Conservation (phyloP, 2,888 invertebrate genomes). For the Sericinus montela region DNA sequence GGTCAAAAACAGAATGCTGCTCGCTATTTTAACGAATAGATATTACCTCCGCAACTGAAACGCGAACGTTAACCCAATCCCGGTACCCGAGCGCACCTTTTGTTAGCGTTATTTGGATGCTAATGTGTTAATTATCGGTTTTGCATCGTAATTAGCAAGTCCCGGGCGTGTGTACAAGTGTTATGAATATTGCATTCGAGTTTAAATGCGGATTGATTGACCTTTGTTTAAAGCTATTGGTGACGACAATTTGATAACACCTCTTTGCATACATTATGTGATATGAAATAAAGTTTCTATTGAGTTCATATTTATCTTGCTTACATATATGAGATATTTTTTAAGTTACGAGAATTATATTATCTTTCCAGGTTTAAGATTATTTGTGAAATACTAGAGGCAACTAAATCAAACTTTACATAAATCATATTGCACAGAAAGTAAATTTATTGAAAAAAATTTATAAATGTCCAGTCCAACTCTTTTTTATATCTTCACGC, state of each 20-base stretch:
- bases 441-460: too few relatives aligned
- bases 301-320: background rate
- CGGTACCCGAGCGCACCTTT: conserved; percentile 50
- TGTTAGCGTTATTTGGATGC: conserved; percentile 71
- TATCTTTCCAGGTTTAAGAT: too few relatives aligned
- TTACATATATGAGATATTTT: too few relatives aligned
- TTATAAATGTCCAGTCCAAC: too few relatives aligned
- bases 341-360: too few relatives aligned
- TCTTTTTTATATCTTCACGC: too few relatives aligned
- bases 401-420: too few relatives aligned
- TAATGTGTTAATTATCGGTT: conserved; percentile 74
- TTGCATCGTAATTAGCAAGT: conserved; percentile 62
- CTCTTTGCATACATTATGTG: conserved; percentile 8
- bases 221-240: conserved; percentile 36
- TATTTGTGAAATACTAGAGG: too few relatives aligned
- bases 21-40: background rate
- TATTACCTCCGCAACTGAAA: conserved; percentile 1
- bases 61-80: conserved; percentile 42
- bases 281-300: background rate
- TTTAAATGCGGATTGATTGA: conserved; percentile 58
- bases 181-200: conserved; percentile 68
- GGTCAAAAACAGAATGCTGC: too few relatives aligned
- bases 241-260: conserved; percentile 13
- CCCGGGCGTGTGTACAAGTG: conserved; percentile 34
- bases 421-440: too few relatives aligned